Conservation (phyloP, 2,888 invertebrate genomes). For the Mesoligia furuncula region DNA sequence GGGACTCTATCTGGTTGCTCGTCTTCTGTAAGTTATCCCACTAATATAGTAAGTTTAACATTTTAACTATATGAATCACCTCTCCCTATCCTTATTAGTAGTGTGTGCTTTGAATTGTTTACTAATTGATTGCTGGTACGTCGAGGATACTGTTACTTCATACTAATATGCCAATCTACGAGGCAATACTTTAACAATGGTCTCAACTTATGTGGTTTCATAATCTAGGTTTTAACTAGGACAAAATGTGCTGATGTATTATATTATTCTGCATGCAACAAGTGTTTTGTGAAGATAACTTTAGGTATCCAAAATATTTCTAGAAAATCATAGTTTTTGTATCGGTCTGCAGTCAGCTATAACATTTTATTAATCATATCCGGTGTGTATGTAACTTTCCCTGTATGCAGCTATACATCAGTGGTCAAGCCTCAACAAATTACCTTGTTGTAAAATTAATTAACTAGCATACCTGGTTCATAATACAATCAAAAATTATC, state of each 20-base stretch:
- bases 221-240: slow-evolving; percentile 2
- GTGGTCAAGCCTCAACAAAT: neutral
- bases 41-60: slow-evolving; percentile 50
- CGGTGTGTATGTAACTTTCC: neutral
- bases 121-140: slow-evolving; percentile 59
- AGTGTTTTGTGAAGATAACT: slow-evolving; percentile 1
- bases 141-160: slow-evolving; percentile 46
- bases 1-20: slow-evolving; percentile 93
- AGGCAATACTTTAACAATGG: slow-evolving; percentile 22
- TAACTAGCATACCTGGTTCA: neutral
- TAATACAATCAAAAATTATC: neutral
- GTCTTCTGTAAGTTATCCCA: slow-evolving; percentile 91
- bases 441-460: neutral
- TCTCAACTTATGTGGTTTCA: slow-evolving; percentile 20
- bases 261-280: slow-evolving; percentile 5
- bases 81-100: slow-evolving; percentile 61
- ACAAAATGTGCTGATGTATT: neutral
- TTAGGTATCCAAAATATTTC: neutral
- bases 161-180: slow-evolving; percentile 39
- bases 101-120: slow-evolving; percentile 67
- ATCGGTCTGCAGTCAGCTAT: neutral
- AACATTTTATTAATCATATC: neutral
- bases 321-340: neutral
- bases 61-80: slow-evolving; percentile 66
- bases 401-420: neutral